These are phyloP conservation scores for Intellagama lesueurii DNA, from an alignment of 2,797 vertebrate species.

Conservation along the genomic window DNA sequence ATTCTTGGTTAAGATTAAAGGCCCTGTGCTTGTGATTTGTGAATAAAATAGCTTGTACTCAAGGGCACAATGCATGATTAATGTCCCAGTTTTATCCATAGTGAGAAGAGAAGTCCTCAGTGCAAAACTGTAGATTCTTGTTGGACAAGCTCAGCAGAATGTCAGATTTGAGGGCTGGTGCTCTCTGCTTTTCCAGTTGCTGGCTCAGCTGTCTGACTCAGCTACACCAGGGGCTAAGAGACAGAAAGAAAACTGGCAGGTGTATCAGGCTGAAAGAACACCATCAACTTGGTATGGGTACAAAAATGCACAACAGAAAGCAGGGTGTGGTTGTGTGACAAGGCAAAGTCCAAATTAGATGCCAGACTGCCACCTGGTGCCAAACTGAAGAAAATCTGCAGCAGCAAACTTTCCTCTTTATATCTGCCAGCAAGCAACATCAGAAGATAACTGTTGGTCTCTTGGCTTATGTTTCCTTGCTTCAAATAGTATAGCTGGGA, in stretches of 20 bases:
- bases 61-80: background rate
- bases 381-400: background rate
- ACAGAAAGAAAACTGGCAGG: background rate
- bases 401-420: background rate
- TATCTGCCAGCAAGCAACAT: background rate
- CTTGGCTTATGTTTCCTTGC: background rate
- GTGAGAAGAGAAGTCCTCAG: background rate
- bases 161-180: background rate
- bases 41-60: background rate
- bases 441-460: background rate
- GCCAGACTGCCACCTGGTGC: constrained; percentile 15
- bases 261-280: background rate
- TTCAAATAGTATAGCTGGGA: background rate
- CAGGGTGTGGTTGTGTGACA: constrained; percentile 58
- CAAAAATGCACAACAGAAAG: constrained; percentile 52
- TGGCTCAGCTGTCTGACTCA: constrained; percentile 42
- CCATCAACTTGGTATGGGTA: constrained; percentile 40
- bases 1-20: background rate
- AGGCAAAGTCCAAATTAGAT: constrained; percentile 6
- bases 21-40: background rate
- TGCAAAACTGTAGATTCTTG: background rate
- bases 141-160: background rate
- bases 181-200: background rate
- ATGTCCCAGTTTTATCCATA: no score
- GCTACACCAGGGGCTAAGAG: constrained; percentile 1